Evolutionary conservation across 2,888 invertebrate species (phyloP).

Genomic region (Ophion costatus): DNA sequence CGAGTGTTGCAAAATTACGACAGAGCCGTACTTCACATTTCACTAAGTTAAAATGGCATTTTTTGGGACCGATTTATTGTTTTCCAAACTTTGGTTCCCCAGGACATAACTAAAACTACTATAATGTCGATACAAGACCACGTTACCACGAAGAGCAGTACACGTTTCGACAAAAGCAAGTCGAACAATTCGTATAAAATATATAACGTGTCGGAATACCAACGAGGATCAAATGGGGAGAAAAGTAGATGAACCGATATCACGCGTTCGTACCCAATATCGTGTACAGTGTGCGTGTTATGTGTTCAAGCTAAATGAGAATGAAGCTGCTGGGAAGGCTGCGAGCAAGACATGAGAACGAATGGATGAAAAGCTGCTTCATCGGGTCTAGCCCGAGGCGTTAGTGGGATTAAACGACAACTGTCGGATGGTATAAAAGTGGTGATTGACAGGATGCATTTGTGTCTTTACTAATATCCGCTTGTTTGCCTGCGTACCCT

Average conservation of each 20-base stretch:
- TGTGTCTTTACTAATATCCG: constrained; percentile 63
- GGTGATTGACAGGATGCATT: constrained; percentile 57
- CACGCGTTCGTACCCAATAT: constrained; percentile 24
- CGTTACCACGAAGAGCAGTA: neutral
- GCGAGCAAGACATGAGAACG: constrained; percentile 38
- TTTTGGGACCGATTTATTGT: too few relatives aligned
- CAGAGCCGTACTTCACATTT: too few relatives aligned
- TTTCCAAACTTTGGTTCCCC: too few relatives aligned
- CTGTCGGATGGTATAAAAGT: constrained; percentile 66
- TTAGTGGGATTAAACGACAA: constrained; percentile 72
- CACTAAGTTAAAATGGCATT: too few relatives aligned
- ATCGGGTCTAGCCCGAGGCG: constrained; percentile 68
- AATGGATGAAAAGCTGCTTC: constrained; percentile 61
- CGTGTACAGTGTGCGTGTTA: constrained; percentile 5
- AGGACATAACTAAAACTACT: neutral
- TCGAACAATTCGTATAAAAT: neutral
- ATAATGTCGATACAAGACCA: neutral
- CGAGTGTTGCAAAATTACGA: too few relatives aligned
- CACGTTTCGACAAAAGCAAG: neutral
- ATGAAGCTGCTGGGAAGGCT: constrained; percentile 23
- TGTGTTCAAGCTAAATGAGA: constrained; percentile 28
- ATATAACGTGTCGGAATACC: constrained; percentile 7
- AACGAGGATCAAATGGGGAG: constrained; percentile 50
- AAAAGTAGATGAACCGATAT: constrained; percentile 22
- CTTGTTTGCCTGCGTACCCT: constrained; percentile 54